phyloP scores from a whole-genome alignment of 2,113 vertebrate genomes.

The Ovis canadensis region DNA sequence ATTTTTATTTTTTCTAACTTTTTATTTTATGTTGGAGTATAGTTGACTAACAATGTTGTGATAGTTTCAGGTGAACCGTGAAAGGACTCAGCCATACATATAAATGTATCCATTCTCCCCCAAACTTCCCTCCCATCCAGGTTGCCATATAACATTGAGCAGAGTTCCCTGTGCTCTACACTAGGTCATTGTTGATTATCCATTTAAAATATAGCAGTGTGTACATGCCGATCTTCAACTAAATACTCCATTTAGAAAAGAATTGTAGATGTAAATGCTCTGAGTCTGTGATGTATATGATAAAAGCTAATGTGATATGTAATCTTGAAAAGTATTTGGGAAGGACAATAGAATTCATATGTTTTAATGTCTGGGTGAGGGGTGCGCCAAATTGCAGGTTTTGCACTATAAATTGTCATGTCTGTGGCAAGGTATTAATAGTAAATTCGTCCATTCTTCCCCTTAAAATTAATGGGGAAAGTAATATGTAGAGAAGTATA shows the following conservation, averaged over 20 bases:
- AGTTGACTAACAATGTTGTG: background rate
- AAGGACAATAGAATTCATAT: background rate
- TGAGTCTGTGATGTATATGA: background rate
- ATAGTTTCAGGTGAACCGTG: background rate
- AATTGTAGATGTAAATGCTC: background rate
- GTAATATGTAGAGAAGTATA: background rate
- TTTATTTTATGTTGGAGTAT: background rate
- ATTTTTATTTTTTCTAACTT: background rate
- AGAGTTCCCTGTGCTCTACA: background rate
- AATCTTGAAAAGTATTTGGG: background rate
- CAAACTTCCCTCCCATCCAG: background rate
- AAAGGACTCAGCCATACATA: background rate
- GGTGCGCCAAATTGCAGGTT: background rate
- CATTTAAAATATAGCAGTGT: background rate
- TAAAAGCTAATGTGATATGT: background rate
- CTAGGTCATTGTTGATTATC: background rate
- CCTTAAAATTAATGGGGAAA: background rate
- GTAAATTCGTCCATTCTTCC: background rate
- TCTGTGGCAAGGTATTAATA: background rate
- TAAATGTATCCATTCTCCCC: background rate
- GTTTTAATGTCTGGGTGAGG: background rate
- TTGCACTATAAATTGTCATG: background rate
- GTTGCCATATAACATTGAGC: background rate
- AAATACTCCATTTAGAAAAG: conserved; percentile 1
- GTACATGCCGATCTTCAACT: background rate